phyloP scores from a whole-genome alignment of 2,113 vertebrate species.

The Dasyurus viverrinus region DNA sequence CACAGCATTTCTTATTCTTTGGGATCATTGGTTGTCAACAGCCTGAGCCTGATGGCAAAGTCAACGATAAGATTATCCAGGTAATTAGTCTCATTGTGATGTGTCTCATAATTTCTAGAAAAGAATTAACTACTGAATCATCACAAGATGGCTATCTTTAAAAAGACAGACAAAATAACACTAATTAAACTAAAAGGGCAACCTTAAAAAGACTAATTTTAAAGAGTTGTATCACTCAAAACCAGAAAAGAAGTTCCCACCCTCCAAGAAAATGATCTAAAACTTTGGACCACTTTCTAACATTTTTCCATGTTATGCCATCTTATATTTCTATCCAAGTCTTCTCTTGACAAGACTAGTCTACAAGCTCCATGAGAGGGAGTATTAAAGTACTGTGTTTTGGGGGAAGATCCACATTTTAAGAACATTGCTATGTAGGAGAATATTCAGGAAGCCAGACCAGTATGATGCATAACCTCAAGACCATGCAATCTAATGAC shows the following conservation, averaged over 20 bases:
- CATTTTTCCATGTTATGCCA: background rate
- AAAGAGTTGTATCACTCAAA: background rate
- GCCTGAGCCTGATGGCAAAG: constrained; percentile 39
- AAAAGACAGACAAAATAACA: constrained; percentile 56
- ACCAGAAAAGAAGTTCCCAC: background rate
- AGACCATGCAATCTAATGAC: background rate
- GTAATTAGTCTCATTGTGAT: background rate
- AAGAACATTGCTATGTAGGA: too few relatives aligned
- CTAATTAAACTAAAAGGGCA: constrained; percentile 43
- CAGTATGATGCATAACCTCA: background rate
- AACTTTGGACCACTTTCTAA: background rate
- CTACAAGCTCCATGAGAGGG: background rate
- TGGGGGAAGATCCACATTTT: background rate
- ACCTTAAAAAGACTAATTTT: constrained; percentile 6
- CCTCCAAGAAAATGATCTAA: background rate
- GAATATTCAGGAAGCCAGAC: background rate
- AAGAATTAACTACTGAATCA: background rate
- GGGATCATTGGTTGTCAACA: constrained; percentile 41
- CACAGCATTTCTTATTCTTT: constrained; percentile 50
- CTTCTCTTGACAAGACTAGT: background rate
- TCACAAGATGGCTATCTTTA: constrained; percentile 42
- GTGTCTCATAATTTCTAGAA: background rate
- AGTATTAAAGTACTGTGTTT: background rate
- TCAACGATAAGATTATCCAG: constrained; percentile 12
- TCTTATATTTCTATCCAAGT: background rate